Percentiles rank a stretch among this genome's conserved stretches.
These are phyloP conservation scores for Synanthedon tipuliformis DNA, from an alignment of 2,888 invertebrate genomes.

Conservation along the genomic window DNA sequence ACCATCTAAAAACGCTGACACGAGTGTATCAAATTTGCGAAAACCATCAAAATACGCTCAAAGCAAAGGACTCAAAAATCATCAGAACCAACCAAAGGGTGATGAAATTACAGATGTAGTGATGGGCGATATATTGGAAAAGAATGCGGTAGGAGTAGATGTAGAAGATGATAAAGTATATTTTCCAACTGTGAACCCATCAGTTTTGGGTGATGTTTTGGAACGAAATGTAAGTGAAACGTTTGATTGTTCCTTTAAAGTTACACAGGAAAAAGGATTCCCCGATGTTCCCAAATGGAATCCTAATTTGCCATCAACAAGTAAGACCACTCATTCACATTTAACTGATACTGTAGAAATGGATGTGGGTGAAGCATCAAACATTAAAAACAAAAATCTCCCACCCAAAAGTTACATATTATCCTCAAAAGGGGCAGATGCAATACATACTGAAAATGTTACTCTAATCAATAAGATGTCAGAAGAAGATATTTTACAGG, in stretches of 20 bases:
- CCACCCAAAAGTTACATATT: slow-evolving; percentile 57
- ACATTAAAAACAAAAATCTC: slow-evolving; percentile 10
- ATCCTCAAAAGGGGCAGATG: slow-evolving; percentile 54
- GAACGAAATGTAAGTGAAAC: slow-evolving; percentile 53
- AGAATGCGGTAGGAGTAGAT: slow-evolving; percentile 20
- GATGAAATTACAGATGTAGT: slow-evolving; percentile 18
- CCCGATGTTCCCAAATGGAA: slow-evolving; percentile 58
- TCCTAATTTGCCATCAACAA: slow-evolving; percentile 23
- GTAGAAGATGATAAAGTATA: slow-evolving; percentile 53
- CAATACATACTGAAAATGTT: slow-evolving; percentile 82
- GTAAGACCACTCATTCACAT: slow-evolving; percentile 64
- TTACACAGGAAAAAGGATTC: slow-evolving; percentile 56
- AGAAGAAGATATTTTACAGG: slow-evolving; percentile 79
- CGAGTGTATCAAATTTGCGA: slow-evolving; percentile 14
- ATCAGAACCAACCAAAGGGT: slow-evolving; percentile 49
- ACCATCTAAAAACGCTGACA: slow-evolving; percentile 24
- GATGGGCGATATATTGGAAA: slow-evolving; percentile 45
- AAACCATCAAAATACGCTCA: slow-evolving; percentile 58
- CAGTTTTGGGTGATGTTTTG: slow-evolving; percentile 66
- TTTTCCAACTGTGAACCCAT: slow-evolving; percentile 52
- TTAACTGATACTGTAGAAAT: slow-evolving; percentile 42
- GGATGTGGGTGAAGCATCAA: slow-evolving; percentile 31
- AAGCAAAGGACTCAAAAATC: slow-evolving; percentile 38
- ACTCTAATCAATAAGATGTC: slow-evolving; percentile 76
- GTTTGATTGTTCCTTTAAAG: slow-evolving; percentile 15